Base-by-base conservation (phyloP, 2,113 vertebrate genomes). In the Chaenocephalus aceratus region DNA sequence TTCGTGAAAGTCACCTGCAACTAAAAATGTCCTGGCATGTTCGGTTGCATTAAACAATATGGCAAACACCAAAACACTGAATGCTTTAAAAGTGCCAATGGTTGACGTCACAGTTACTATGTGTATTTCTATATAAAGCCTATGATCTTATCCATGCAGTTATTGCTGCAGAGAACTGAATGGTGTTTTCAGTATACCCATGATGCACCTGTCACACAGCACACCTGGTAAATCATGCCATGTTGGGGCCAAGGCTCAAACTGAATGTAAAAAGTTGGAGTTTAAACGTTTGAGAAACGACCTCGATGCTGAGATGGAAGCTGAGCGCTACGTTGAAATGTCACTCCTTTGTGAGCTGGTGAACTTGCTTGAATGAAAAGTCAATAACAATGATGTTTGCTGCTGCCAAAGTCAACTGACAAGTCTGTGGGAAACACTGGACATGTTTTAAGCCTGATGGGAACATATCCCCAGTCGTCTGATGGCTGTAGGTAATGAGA, bases 321-420 rank as follows among this genome's bases (percentile, higher is more conserved):
- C 21, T 48, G 63, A 84, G 78, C n/a, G 66, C 67, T 14, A n/a
- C 8, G 16, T 49, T 51, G 30, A 72, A 69, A 36, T 21, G 51
- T 72, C 49, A 21, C 45, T 81, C 34, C 70, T 63, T 44, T 67
- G 69, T 0, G 46, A 84, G 57, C 56, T 75, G 10, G 23, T 58
- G 68, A 78, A 51, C 53, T 85, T 8, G 51, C 48, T 52, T 41
- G 13, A 80, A 80, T 76, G 53, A 81, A 88, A 84, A 83, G 72
- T 86, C 75, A 90, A 79, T 84, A 82, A 79, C 8, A 45, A 63
- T 52, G 11, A 7, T 15, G 75, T 57, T 23, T 16, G 18, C 68
- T 41, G 78, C 77, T 87, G 87, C 89, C 89, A 91, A 91, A 86
- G 77, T 63, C 87, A 87, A 91, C 87, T 4, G 58, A 80, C 12